Evolutionary conservation across 2,888 invertebrate genomes (phyloP).

Genomic region (Mycogona germanica): DNA sequence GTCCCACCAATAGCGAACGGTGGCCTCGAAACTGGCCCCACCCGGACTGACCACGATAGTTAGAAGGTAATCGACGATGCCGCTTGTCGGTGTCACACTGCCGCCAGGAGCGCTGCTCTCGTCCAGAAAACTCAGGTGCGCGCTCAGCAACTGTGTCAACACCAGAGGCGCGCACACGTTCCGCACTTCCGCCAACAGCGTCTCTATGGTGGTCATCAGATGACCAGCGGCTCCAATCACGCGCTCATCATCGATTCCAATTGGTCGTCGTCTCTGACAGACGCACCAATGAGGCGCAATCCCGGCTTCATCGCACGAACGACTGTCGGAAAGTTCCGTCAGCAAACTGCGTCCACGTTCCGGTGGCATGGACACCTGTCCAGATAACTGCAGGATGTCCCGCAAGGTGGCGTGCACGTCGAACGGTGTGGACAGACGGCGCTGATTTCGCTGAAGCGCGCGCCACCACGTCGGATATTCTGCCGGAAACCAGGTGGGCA

Average conservation of each 20-base stretch:
- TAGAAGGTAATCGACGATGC: conserved; percentile 49
- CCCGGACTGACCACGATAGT: conserved; percentile 53
- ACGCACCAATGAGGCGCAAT: conserved; percentile 13
- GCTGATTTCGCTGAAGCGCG: conserved; percentile 42
- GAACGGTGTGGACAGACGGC: conserved; percentile 65
- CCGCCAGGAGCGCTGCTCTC: too few relatives aligned
- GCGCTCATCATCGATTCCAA: too few relatives aligned
- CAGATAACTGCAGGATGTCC: conserved; percentile 35
- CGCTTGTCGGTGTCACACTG: too few relatives aligned
- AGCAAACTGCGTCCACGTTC: not conserved
- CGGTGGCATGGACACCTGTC: not conserved
- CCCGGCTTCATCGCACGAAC: conserved; percentile 2
- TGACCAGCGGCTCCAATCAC: too few relatives aligned
- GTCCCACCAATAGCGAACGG: conserved; percentile 44
- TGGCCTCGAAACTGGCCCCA: conserved; percentile 63
- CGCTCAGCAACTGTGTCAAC: too few relatives aligned
- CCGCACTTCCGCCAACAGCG: too few relatives aligned
- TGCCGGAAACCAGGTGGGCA: conserved; percentile 57
- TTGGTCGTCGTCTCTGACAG: too few relatives aligned
- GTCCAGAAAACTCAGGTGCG: too few relatives aligned
- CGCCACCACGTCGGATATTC: conserved; percentile 47
- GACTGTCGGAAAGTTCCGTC: not conserved
- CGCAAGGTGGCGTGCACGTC: conserved; percentile 67
- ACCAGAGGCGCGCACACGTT: too few relatives aligned
- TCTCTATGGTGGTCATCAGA: too few relatives aligned